These are phyloP conservation scores for Sula dactylatra DNA, from an alignment of 2,113 vertebrate genomes.

Conservation along the genomic window DNA sequence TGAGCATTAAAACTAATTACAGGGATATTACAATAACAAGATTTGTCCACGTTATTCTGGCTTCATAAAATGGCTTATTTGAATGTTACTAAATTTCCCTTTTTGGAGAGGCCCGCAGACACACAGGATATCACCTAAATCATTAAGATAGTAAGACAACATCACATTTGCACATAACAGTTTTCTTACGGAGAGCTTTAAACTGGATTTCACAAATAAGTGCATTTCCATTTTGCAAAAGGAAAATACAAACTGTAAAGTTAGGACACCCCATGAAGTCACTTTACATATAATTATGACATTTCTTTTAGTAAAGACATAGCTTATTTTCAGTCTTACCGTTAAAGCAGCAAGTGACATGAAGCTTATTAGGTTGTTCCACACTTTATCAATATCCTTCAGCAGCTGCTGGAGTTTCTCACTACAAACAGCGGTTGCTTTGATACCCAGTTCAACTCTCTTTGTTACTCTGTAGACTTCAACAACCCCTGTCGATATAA, in stretches of 20 bases:
- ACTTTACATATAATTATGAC: neutral
- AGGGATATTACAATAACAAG: neutral
- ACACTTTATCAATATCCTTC: conserved; percentile 94
- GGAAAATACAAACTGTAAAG: neutral
- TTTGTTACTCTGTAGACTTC: conserved; percentile 94
- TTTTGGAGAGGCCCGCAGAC: neutral
- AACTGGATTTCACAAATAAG: neutral
- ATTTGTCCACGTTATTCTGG: neutral
- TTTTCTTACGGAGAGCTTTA: neutral
- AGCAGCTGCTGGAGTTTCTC: conserved; percentile 93
- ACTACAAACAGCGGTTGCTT: conserved; percentile 93
- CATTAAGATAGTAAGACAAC: neutral
- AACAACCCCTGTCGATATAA: conserved; percentile 82
- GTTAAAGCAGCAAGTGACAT: conserved; percentile 94
- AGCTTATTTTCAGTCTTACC: conserved; percentile 72
- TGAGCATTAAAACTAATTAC: neutral
- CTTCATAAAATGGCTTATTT: neutral
- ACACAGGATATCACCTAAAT: neutral
- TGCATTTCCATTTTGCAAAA: neutral
- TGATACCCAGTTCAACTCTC: conserved; percentile 95
- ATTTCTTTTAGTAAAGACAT: neutral
- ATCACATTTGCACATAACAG: neutral
- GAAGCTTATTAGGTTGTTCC: conserved; percentile 97
- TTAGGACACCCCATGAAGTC: neutral
- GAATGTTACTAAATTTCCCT: neutral